Conservation (phyloP, 2,888 invertebrate genomes). For the Quadroppia sp. region DNA sequence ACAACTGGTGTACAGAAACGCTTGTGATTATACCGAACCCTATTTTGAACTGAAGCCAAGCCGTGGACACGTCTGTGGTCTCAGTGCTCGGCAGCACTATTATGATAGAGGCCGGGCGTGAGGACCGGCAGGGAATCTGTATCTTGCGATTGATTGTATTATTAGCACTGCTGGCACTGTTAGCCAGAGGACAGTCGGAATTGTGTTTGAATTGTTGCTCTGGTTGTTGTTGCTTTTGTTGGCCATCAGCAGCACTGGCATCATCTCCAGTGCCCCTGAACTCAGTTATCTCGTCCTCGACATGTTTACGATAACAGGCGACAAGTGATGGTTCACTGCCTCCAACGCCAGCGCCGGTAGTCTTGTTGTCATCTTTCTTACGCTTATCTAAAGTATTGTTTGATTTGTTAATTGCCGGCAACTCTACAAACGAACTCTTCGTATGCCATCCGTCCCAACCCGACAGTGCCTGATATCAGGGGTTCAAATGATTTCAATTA, state of each 20-base stretch:
- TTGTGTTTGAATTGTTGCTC: not conserved
- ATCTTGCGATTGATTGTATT: not conserved
- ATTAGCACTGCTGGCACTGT: not conserved
- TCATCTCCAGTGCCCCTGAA: not conserved
- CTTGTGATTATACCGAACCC: not conserved
- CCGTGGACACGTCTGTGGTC: not conserved
- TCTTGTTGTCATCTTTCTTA: constrained; percentile 14
- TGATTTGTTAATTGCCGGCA: not conserved
- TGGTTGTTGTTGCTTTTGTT: too few species aligned
- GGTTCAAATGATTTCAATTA: too few species aligned
- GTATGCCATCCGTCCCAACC: constrained; percentile 27
- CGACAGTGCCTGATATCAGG: constrained; percentile 10
- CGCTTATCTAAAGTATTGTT: not conserved
- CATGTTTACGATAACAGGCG: constrained; percentile 4
- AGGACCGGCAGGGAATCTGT: not conserved
- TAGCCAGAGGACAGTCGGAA: constrained; percentile 14
- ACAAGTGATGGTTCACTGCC: constrained; percentile 29
- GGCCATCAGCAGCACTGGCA: too few species aligned
- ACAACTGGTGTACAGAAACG: constrained; percentile 8
- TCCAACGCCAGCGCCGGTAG: not conserved
- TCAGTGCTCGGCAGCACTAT: constrained; percentile 13
- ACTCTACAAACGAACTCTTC: constrained; percentile 23
- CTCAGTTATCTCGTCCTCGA: constrained; percentile 2
- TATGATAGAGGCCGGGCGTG: constrained; percentile 22
- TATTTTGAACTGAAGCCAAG: not conserved